These are phyloP conservation scores for Jordanella pulchra DNA, from an alignment of 2,797 vertebrate genomes.

Conservation along the genomic window DNA sequence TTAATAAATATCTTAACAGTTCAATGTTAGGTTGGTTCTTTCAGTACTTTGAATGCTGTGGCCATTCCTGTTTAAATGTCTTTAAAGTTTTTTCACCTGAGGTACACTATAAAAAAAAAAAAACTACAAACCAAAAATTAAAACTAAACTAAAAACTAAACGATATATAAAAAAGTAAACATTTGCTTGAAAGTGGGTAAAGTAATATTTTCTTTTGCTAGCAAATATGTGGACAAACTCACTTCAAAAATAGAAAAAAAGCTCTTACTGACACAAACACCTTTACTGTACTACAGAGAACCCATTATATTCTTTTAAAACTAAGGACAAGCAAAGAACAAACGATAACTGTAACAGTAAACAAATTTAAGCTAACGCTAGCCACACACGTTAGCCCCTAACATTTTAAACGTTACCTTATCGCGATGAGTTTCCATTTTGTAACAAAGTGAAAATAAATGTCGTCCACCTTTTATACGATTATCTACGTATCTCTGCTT, in stretches of 20 bases:
- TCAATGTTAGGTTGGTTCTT: background rate
- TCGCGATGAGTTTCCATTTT: conserved; percentile 73
- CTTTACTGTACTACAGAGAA: background rate
- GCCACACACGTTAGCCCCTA: conserved; percentile 37
- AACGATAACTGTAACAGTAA: conserved; percentile 5
- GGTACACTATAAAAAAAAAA: background rate
- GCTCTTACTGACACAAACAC: background rate
- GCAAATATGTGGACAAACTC: background rate
- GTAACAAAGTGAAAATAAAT: background rate
- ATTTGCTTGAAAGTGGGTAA: background rate
- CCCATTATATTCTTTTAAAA: background rate
- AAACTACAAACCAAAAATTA: background rate
- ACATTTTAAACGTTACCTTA: conserved; percentile 62
- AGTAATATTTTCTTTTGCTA: background rate
- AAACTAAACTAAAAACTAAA: background rate
- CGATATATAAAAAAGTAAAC: background rate
- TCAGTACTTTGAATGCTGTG: no score
- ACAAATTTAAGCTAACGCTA: conserved; percentile 31
- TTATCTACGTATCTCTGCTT: background rate
- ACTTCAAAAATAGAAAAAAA: background rate
- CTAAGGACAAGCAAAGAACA: background rate
- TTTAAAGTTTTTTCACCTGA: background rate
- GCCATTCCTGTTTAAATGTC: background rate
- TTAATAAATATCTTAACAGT: background rate
- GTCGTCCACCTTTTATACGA: background rate